phyloP scores from a whole-genome alignment of 2,888 invertebrate species.

The Cephus pulcher region DNA sequence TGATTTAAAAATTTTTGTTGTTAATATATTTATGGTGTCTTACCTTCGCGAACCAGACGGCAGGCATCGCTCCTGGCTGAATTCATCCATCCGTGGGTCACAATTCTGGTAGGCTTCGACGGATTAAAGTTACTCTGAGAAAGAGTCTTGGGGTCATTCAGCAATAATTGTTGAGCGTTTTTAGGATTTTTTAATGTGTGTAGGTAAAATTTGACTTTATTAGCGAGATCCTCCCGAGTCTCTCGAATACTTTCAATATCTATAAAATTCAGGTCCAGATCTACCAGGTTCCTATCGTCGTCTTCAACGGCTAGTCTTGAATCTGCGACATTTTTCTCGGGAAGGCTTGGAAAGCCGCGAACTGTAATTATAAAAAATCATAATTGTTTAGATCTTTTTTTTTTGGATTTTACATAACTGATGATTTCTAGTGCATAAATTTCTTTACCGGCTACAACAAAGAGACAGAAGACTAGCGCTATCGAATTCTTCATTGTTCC shows the following conservation, averaged over 20 bases:
- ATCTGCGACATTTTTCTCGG: no score
- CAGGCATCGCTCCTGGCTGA: conserved; percentile 36
- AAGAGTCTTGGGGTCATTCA: conserved; percentile 35
- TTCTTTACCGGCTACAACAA: no score
- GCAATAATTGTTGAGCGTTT: conserved; percentile 27
- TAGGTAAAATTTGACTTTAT: conserved; percentile 41
- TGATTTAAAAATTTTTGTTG: not conserved
- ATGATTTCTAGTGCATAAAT: no score
- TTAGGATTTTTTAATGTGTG: conserved; percentile 36
- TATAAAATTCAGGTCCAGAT: conserved; percentile 18
- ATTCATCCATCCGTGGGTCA: conserved; percentile 55
- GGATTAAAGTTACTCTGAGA: conserved; percentile 40
- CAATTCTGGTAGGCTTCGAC: conserved; percentile 45
- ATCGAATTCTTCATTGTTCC: no score
- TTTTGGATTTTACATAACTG: no score
- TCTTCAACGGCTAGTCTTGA: conserved; percentile 17
- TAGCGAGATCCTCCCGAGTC: not conserved
- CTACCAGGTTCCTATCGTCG: conserved; percentile 34
- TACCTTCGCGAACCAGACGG: conserved; percentile 7
- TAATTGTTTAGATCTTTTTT: no score
- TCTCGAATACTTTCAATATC: not conserved
- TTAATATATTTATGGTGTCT: not conserved
- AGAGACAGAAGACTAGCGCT: no score
- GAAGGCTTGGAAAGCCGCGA: no score
- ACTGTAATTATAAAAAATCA: no score